Evolutionary conservation across 2,113 vertebrate genomes (phyloP), one percentile per base, ranked within the genome.

Genomic region (Brienomyrus brachyistius): DNA sequence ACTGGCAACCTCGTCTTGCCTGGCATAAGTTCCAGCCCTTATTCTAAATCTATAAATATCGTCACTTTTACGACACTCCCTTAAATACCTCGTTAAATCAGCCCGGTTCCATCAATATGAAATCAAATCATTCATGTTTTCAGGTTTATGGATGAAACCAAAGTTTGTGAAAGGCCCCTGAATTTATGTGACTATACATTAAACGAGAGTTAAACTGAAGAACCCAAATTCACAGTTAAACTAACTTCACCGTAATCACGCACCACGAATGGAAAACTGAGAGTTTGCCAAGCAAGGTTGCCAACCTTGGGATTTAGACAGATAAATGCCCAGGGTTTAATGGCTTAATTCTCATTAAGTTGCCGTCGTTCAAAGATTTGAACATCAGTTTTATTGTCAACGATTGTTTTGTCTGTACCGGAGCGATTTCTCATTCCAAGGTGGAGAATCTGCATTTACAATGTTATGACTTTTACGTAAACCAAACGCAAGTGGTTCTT

Each of bases 401-500:
- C n/a, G 21, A 21, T 45, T 40, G 62, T 66, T 45, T 45, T 90
- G 45, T 89, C 51, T 86, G 51, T 87, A 85, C 11, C 19, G 82
- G 9, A 43, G 48, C 50, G 48, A 40, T 70, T 54, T 86, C 54
- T 17, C 9, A 21, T 56, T 40, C 21, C 45, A 13, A n/a, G 2
- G 23, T 50, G 56, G 15, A 47, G 19, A 83, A 84, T 62, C 47
- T 89, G n/a, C 31, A 48, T 80, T 84, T 87, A 62, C 80, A 90
- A 89, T 82, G n/a, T n/a, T 88, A 89, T 59, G 54, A 84, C 86
- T 91, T 90, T 89, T 89, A 50, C 56, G 80, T 70, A 88, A 89
- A 89, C 90, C 80, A 84, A 52, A 82, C 47, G 35, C 54, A 87
- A 90, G 88, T 90, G 91, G 59, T 70, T 91, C 52, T 83, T 90